These are phyloP conservation scores for Rhincodon typus DNA, from an alignment of 2,797 vertebrate genomes.

Conservation along the genomic window DNA sequence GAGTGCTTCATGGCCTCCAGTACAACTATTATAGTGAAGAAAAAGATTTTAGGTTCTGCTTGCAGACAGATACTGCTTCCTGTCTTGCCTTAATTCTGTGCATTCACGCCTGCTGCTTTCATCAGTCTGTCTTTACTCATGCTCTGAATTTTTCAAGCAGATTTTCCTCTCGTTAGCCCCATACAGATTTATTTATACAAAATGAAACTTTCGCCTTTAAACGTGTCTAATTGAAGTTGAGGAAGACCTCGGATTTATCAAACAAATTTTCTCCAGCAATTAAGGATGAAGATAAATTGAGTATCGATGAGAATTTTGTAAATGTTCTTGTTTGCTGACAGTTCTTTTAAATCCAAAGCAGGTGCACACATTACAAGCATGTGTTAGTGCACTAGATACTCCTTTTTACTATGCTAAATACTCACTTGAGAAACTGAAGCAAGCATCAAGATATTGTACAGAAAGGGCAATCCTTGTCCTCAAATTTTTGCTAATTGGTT, in stretches of 20 bases:
- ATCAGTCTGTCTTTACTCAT: not conserved
- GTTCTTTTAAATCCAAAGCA: no score
- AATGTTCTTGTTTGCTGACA: no score
- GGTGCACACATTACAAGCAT: no score
- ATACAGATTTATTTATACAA: not conserved
- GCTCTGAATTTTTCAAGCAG: no score
- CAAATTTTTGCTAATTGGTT: not conserved
- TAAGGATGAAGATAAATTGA: no score
- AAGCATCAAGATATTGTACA: not conserved
- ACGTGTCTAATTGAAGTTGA: not conserved
- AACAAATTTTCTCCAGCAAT: no score
- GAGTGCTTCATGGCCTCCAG: not conserved
- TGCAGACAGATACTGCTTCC: not conserved
- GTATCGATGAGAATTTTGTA: no score
- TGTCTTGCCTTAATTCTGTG: not conserved
- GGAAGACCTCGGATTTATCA: not conserved
- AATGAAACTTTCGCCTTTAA: not conserved
- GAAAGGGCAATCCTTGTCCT: not conserved
- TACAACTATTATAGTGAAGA: not conserved
- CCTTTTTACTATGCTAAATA: not conserved
- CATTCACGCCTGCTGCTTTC: not conserved
- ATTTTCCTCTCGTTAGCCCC: not conserved
- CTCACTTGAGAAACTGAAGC: not conserved
- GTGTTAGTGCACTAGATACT: no score
- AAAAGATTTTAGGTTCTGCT: not conserved